Conservation (phyloP, 2,888 invertebrate species). For the Psococerastis gibbosa region DNA sequence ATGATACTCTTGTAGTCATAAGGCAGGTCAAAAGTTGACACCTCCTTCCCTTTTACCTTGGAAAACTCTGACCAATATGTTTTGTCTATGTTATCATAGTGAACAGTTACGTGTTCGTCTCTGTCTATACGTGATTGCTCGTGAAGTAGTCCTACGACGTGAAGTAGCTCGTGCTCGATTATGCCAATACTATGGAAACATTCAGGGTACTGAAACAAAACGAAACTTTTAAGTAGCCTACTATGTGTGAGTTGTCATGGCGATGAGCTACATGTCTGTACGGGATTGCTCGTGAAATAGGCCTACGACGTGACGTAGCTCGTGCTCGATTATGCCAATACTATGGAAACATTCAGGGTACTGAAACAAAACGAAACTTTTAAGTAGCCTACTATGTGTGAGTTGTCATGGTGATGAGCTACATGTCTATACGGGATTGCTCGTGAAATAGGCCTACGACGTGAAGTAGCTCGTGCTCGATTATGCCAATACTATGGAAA, state of each 20-base stretch:
- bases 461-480: too few species aligned
- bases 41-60: conserved; percentile 17
- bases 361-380: conserved; percentile 13
- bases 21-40: conserved; percentile 18
- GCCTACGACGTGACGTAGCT: conserved; percentile 20
- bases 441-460: too few species aligned
- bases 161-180: conserved; percentile 21
- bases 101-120: conserved; percentile 19
- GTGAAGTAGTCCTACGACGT: conserved; percentile 20
- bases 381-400: too few species aligned
- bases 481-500: too few species aligned
- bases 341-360: conserved; percentile 18
- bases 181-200: conserved; percentile 19
- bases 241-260: too few species aligned
- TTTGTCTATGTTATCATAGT: conserved; percentile 21
- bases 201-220: conserved; percentile 17
- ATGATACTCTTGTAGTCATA: conserved; percentile 21
- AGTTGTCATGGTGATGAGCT: too few species aligned
- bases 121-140: conserved; percentile 21
- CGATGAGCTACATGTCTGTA: too few species aligned
- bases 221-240: too few species aligned
- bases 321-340: conserved; percentile 20
- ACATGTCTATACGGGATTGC: too few species aligned
- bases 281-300: conserved; percentile 21
- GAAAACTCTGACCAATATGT: conserved; percentile 19